Conservation (phyloP, 2,113 vertebrate genomes). For the Tragelaphus imberbis region DNA sequence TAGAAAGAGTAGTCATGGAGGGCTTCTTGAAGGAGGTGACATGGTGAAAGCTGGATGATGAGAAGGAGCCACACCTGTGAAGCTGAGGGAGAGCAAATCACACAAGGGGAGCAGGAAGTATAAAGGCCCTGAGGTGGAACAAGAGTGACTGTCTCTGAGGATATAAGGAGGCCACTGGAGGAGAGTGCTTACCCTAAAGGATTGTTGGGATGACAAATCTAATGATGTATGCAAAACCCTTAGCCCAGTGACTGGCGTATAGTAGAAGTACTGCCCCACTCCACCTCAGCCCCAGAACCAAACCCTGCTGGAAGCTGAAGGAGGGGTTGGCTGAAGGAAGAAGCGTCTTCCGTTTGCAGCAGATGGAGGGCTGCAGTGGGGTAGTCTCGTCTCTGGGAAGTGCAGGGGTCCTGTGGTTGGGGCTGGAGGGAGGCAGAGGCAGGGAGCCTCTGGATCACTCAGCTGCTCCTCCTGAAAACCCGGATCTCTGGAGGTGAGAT, state of each 20-base stretch:
- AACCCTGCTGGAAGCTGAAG: too few species aligned
- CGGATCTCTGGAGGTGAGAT: background rate
- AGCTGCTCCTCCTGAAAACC: background rate
- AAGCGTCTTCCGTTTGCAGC: background rate
- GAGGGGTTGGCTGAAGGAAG: background rate
- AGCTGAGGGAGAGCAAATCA: background rate
- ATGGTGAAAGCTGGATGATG: background rate
- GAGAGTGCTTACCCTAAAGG: too few species aligned
- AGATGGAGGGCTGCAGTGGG: background rate
- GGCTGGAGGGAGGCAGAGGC: background rate
- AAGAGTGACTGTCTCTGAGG: background rate
- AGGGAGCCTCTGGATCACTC: too few species aligned
- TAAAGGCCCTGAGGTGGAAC: background rate
- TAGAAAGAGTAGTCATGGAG: background rate
- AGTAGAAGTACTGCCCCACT: background rate
- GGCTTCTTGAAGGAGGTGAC: background rate
- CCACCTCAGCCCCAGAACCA: background rate
- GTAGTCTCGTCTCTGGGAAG: background rate
- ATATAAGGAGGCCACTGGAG: background rate
- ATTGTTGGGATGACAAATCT: background rate
- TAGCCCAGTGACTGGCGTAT: background rate
- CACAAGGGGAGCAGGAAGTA: too few species aligned
- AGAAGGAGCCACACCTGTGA: background rate
- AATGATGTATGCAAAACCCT: background rate
- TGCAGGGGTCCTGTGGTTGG: background rate